These are phyloP conservation scores for Campoplex capitator DNA, from an alignment of 2,888 invertebrate species.

Conservation along the genomic window DNA sequence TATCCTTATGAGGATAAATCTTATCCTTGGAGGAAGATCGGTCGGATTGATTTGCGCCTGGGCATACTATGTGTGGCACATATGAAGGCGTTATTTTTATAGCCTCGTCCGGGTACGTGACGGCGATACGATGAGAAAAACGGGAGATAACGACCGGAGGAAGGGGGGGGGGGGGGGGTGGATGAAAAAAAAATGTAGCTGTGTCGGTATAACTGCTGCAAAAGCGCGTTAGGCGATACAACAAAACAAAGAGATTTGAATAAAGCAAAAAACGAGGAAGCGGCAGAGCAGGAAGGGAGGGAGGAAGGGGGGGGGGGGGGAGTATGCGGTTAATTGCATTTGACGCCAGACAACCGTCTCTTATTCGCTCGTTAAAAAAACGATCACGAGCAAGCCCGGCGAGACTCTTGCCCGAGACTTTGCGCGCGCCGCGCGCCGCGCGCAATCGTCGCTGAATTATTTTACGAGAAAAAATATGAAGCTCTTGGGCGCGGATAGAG, in stretches of 20 bases:
- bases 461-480: conserved; percentile 29
- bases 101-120: not conserved
- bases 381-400: conserved; percentile 21
- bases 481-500: conserved; percentile 6
- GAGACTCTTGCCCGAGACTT: conserved; percentile 18
- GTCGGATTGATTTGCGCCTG: not conserved
- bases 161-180: not conserved
- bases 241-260: conserved; percentile 16
- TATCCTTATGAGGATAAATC: not conserved
- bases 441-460: conserved; percentile 2
- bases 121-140: not conserved
- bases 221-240: not conserved
- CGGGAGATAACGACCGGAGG: not conserved
- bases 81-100: not conserved
- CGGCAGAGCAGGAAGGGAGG: not conserved
- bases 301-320: not conserved
- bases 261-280: not conserved
- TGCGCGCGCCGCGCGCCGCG: not conserved
- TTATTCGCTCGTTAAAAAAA: conserved; percentile 29
- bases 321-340: conserved; percentile 26
- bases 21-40: not conserved
- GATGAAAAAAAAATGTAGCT: not conserved
- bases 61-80: not conserved
- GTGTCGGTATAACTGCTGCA: conserved; percentile 8
- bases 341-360: conserved; percentile 39